A percentile compares a stretch with the other conserved stretches of the same genome.
These are phyloP conservation scores for Cebus imitator DNA, from an alignment of 2,113 vertebrate genomes.

Conservation along the genomic window DNA sequence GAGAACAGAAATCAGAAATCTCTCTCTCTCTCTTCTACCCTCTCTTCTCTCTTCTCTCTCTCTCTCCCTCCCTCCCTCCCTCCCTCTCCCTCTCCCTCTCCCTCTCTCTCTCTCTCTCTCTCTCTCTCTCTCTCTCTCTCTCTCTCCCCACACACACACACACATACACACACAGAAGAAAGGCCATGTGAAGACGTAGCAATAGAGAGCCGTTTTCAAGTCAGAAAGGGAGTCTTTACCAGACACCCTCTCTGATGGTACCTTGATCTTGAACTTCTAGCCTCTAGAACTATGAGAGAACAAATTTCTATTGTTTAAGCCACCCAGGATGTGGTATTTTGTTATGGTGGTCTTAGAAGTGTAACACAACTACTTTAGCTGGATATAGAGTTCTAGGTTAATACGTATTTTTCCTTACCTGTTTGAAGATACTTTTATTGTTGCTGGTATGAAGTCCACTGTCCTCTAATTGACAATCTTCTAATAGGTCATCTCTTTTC, in stretches of 20 bases:
- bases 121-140: neutral
- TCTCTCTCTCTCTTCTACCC: too few species aligned
- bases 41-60: neutral
- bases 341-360: neutral
- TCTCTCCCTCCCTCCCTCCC: neutral
- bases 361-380: neutral
- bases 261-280: neutral
- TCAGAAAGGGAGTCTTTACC: neutral
- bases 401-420: neutral
- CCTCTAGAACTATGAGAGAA: neutral
- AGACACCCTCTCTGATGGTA: neutral
- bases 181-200: neutral
- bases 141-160: neutral
- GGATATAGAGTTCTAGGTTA: too few species aligned
- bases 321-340: neutral
- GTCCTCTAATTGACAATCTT: neutral
- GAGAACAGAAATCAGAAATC: neutral
- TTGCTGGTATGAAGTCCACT: neutral
- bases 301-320: neutral
- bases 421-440: neutral
- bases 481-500: neutral
- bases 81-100: too few species aligned
- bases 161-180: neutral
- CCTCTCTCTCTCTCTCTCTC: neutral
- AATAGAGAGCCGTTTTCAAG: neutral